Base-by-base conservation (phyloP, 2,888 invertebrate genomes). In the Eueremaeus valkanovi region DNA sequence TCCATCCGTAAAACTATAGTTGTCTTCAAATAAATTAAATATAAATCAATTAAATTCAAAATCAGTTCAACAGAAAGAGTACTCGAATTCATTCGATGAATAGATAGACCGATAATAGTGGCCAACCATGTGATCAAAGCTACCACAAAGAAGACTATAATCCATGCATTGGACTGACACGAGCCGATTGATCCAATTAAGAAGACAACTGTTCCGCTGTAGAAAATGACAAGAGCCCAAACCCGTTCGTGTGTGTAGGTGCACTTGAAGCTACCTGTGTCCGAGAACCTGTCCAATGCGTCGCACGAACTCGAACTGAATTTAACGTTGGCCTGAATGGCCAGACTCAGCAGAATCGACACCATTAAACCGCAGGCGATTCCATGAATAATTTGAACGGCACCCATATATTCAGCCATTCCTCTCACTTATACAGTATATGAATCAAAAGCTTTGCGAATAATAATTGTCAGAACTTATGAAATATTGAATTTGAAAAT, bases 211-310 rank as follows among this genome's bases (percentile, higher is more conserved):
- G 36, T 33, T 2, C 63, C 31, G 33, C 63, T 36, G n/a, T 63
- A 63, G 36, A 63, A 36, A 18, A 63, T 63, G 63, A 29, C 33
- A 5, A 63, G 63, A 9, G 63, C 18, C 63, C 63, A 63, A 33
- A 21, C 33, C 18, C 63, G 31, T 0, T 63, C 33, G 36, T 36
- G 5, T 18, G 18, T 63, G 29, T 29, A 29, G 5, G 31, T 9
- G 13, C 63, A 63, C 9, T 33, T 63, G n/a, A 18, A n/a, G 24
- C 5, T 21, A 0, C 63, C 63, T 1, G 33, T 13, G 1, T 63
- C 63, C 36, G 33, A 5, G 0, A 24, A 3, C 2, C 3, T 2
- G 1, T 21, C 63, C 3, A 1, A 5, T 18, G 18, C 9, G 9
- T 55, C 27, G 33, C 63, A 63, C 1, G 63, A 16, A n/a, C 16